phyloP scores from a whole-genome alignment of 2,113 vertebrate genomes.

The Nothocercus julius region DNA sequence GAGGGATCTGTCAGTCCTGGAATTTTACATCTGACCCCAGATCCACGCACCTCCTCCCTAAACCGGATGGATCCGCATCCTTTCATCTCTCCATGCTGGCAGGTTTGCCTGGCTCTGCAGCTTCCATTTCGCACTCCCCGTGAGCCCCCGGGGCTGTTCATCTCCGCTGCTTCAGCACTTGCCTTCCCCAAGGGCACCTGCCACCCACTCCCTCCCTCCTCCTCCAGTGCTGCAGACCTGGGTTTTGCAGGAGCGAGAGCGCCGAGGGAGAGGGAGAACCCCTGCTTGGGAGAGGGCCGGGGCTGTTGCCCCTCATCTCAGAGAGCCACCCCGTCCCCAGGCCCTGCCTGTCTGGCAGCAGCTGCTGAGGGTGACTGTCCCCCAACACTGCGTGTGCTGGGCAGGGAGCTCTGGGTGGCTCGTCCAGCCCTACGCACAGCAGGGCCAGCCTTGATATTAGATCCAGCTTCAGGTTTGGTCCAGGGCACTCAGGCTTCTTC shows the following conservation, averaged over 20 bases:
- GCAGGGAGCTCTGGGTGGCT: not conserved
- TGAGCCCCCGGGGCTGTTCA: not conserved
- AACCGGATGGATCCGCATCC: fast-evolving
- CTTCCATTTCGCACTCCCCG: not conserved
- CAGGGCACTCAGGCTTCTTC: not conserved
- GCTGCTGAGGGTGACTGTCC: not conserved
- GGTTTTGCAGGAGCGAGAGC: not conserved
- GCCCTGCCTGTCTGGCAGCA: too few species aligned
- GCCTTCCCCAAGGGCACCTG: not conserved
- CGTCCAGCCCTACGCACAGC: too few species aligned
- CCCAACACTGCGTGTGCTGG: not conserved
- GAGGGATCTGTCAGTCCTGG: not conserved
- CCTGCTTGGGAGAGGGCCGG: fast-evolving
- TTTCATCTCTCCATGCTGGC: not conserved
- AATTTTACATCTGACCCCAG: not conserved
- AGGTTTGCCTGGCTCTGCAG: not conserved
- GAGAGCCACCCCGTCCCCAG: not conserved
- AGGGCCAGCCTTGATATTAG: too few species aligned
- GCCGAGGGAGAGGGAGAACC: not conserved
- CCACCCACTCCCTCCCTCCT: not conserved
- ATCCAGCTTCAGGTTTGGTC: too few species aligned
- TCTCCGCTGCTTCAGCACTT: not conserved
- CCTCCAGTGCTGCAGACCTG: fast-evolving
- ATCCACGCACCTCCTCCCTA: not conserved
- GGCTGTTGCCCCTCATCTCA: not conserved